Evolutionary conservation across 2,888 invertebrate species (phyloP).

Genomic region (Eupithecia pulchellata): DNA sequence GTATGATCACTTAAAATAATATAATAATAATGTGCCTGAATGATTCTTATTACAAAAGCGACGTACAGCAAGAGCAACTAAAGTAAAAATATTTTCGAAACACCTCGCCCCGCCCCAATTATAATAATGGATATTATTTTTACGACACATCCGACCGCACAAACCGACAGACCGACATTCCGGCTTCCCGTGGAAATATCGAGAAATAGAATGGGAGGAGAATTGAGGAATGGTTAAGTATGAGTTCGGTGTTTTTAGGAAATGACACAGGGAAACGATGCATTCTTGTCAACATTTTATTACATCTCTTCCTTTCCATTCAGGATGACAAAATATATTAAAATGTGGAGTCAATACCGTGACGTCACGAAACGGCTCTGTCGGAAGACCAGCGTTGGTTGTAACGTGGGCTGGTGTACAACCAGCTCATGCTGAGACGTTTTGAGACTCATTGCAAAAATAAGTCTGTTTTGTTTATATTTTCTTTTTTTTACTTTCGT

Average conservation of each 20-base stretch:
- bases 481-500: no score
- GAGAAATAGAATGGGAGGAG: constrained; percentile 47
- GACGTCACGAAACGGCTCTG: no score
- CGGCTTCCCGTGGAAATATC: constrained; percentile 61
- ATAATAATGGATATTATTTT: constrained; percentile 79
- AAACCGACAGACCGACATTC: constrained; percentile 56
- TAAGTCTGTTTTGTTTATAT: no score
- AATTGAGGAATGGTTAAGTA: constrained; percentile 45
- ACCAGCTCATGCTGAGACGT: no score
- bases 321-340: no score
- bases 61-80: not conserved
- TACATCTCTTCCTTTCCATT: no score
- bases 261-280: not conserved
- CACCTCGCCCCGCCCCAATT: constrained; percentile 68
- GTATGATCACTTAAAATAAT: no score
- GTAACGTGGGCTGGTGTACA: no score
- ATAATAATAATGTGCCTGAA: not conserved
- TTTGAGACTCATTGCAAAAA: no score
- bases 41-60: not conserved
- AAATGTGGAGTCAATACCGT: no score
- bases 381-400: no score
- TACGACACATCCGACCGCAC: constrained; percentile 61
- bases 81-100: constrained; percentile 54
- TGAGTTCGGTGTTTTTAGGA: constrained; percentile 7
- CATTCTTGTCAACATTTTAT: no score